Evolutionary conservation across 2,888 invertebrate genomes (phyloP).

Genomic region (Elysia crispata): DNA sequence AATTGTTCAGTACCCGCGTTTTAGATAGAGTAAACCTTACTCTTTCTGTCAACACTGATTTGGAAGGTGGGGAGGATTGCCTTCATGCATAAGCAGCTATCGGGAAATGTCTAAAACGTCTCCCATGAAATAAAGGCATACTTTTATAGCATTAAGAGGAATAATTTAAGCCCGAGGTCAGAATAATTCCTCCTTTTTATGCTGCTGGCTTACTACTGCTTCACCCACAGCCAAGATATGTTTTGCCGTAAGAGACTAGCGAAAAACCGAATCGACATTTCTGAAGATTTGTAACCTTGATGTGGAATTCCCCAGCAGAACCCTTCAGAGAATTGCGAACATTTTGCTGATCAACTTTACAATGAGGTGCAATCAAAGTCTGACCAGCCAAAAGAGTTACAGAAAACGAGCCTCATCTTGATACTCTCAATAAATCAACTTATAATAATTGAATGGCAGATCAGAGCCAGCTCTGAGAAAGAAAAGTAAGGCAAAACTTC

Average conservation of each 20-base stretch:
- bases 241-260: conserved; percentile 9
- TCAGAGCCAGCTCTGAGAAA: too few relatives aligned
- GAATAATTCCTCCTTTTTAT: neutral
- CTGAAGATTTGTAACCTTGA: neutral
- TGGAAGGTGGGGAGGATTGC: neutral
- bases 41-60: neutral
- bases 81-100: neutral
- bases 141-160: neutral
- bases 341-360: too few relatives aligned
- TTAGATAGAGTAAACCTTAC: neutral
- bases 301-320: neutral
- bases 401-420: too few relatives aligned
- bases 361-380: too few relatives aligned
- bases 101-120: neutral
- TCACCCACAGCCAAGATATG: neutral
- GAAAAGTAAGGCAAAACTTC: too few relatives aligned
- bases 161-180: neutral
- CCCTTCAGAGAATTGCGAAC: conserved; percentile 11
- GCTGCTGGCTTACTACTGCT: conserved; percentile 1
- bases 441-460: too few relatives aligned
- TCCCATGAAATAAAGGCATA: neutral
- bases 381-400: too few relatives aligned
- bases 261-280: neutral
- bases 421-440: too few relatives aligned
- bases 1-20: conserved; percentile 2